These are phyloP conservation scores for Patiria pectinifera DNA, from an alignment of 53 echinoderm and acorn worm species.

Conservation along the genomic window DNA sequence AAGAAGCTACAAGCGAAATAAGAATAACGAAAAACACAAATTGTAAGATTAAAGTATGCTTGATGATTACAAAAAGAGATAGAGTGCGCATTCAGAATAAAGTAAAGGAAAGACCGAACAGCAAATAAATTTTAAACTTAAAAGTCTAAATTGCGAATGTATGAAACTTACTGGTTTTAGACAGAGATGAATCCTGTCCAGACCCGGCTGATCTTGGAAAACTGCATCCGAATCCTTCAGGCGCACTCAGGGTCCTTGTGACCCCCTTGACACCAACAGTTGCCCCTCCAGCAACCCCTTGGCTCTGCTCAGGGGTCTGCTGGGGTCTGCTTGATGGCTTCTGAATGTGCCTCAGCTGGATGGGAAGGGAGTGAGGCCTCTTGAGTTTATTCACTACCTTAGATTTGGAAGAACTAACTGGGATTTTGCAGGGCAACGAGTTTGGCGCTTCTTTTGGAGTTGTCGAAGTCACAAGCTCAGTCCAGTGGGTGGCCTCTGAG, in stretches of 20 bases:
- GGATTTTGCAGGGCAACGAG: not conserved
- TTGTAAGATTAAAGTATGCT: not conserved
- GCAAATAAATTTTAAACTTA: too few relatives aligned
- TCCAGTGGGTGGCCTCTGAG: conserved; percentile 80
- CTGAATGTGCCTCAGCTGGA: conserved; percentile 91
- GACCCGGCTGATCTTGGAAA: conserved; percentile 56
- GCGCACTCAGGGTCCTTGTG: conserved; percentile 91
- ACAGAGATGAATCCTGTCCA: conserved; percentile 40
- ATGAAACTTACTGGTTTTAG: conserved; percentile 45
- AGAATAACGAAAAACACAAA: not conserved
- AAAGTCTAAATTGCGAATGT: not conserved
- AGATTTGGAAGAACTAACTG: not conserved
- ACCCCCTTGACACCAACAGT: conserved; percentile 49
- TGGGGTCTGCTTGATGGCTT: conserved; percentile 84
- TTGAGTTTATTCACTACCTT: conserved; percentile 61
- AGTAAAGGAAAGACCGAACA: too few relatives aligned
- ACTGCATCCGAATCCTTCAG: conserved; percentile 68
- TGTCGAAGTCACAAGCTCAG: conserved; percentile 79
- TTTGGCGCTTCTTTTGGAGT: conserved; percentile 38
- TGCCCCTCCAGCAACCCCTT: conserved; percentile 4
- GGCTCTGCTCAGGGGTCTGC: conserved; percentile 71
- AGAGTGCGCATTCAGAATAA: not conserved
- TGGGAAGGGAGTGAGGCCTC: conserved; percentile 93
- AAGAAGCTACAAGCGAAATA: conserved; percentile 32
- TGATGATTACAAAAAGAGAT: not conserved